A percentile compares a stretch with the other conserved stretches of the same genome.
Conservation (phyloP, 1,140 invertebrate genomes). For the Rhynchophorus ferrugineus region DNA sequence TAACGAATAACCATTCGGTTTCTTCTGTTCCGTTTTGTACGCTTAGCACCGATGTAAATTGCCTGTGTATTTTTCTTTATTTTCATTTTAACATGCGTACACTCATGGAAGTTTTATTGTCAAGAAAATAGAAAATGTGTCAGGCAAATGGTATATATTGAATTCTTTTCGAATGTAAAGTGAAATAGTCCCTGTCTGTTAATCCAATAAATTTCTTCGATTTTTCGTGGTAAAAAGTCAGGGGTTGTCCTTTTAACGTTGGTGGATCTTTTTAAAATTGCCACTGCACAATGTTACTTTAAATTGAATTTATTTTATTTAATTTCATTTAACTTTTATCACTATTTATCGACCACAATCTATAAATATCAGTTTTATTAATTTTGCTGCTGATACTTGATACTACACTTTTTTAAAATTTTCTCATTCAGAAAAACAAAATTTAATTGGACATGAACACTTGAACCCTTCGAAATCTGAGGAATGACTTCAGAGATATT, state of each 20-base stretch:
- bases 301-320: too few species aligned
- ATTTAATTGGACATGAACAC: too few species aligned
- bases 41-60: neutral
- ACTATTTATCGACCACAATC: too few species aligned
- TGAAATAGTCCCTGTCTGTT: slow-evolving; percentile 25
- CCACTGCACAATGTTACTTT: too few species aligned
- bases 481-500: too few species aligned
- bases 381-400: too few species aligned
- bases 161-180: slow-evolving; percentile 25
- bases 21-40: neutral
- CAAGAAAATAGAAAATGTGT: slow-evolving; percentile 25
- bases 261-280: too few species aligned
- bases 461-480: too few species aligned
- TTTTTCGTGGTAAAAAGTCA: slow-evolving; percentile 20
- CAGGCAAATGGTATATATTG: slow-evolving; percentile 25
- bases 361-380: too few species aligned
- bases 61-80: slow-evolving; percentile 13
- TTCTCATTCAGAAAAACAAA: too few species aligned
- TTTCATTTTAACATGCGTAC: slow-evolving; percentile 19
- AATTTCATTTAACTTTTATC: too few species aligned
- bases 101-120: slow-evolving; percentile 23
- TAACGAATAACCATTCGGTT: neutral
- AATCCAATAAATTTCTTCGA: slow-evolving; percentile 26
- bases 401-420: too few species aligned
- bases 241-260: slow-evolving; percentile 6